Base-by-base conservation (phyloP, 2,797 vertebrate genomes). In the Rhinophrynus dorsalis region DNA sequence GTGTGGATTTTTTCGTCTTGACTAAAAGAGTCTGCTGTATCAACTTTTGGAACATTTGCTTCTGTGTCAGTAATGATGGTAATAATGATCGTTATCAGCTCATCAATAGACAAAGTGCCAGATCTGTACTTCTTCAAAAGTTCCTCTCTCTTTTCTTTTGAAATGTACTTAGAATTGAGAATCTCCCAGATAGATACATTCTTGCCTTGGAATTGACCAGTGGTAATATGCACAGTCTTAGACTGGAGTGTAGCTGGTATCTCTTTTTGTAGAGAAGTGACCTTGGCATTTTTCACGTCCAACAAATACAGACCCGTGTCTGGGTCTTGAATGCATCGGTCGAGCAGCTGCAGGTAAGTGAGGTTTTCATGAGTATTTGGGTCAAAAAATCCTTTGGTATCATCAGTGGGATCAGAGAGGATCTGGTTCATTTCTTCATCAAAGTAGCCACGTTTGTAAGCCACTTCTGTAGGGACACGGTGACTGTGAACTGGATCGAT, bases 401-500 rank as follows among this genome's bases (percentile, higher is more conserved):
- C 89, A 35, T 88, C 86, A 54, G 80, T 83, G 47, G 84, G 84
- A 42, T 84, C 83, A 1, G 80, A 79, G 20, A 93, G 79, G 67
- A 88, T 84, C 77, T 91, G 88, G 77, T 88, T 90, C 61, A 86
- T 79, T 23, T 93, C 89, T 60, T 84, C 83, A 68, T 93, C 89
- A 73, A 93, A 88, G 60, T 89, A 89, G 24, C 89, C 90, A 72
- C 92, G 88, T 75, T 85, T 87, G 75, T 88, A 93, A 20, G 92
- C 92, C 1, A 85, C 86, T 67, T 89, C 89, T 30, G 90, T 79
- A 21, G 90, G 81, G 1, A 90, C 83, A 75, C 91, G 83, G 9
- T 92, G 91, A 33, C 89, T 89, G 64, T 90, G 87, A 44, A 92
- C 63, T 0, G 92, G 91, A 71, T 93, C 92, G 26, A 93, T 82